Evolutionary conservation across 2,888 invertebrate genomes (phyloP).

Genomic region (Melanophora roralis): DNA sequence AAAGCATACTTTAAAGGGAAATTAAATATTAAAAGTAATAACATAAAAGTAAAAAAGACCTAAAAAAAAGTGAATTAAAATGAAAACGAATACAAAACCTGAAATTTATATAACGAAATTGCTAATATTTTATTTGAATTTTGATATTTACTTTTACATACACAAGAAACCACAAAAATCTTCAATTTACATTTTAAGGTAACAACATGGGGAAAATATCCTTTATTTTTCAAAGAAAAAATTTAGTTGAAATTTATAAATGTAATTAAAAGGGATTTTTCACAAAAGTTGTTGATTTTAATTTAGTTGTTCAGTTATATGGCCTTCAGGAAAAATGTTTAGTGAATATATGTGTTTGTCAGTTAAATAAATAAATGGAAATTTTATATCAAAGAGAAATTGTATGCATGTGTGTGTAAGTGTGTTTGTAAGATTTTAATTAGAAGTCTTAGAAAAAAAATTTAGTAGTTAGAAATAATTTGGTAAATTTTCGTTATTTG

Average conservation of each 20-base stretch:
- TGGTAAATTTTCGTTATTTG: not conserved
- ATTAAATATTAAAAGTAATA: not conserved
- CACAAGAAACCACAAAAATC: constrained; percentile 38
- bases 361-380: constrained; percentile 11
- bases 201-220: too few species aligned
- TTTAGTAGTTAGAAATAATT: not conserved
- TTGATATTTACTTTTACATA: too few species aligned
- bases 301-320: constrained; percentile 31
- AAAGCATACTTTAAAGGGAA: constrained; percentile 28
- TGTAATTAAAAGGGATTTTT: constrained; percentile 37
- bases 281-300: not conserved
- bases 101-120: not conserved
- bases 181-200: constrained; percentile 9
- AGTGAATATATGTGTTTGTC: too few species aligned
- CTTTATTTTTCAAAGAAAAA: constrained; percentile 9
- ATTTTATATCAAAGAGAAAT: not conserved
- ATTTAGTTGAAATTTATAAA: constrained; percentile 40
- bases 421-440: constrained; percentile 14
- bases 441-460: constrained; percentile 9
- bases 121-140: not conserved
- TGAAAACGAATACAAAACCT: not conserved
- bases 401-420: not conserved
- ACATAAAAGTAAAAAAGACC: not conserved
- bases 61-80: not conserved
- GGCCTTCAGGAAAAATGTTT: constrained; percentile 24